Conservation (phyloP, 2,113 vertebrate genomes). For the Macroglossus sobrinus region DNA sequence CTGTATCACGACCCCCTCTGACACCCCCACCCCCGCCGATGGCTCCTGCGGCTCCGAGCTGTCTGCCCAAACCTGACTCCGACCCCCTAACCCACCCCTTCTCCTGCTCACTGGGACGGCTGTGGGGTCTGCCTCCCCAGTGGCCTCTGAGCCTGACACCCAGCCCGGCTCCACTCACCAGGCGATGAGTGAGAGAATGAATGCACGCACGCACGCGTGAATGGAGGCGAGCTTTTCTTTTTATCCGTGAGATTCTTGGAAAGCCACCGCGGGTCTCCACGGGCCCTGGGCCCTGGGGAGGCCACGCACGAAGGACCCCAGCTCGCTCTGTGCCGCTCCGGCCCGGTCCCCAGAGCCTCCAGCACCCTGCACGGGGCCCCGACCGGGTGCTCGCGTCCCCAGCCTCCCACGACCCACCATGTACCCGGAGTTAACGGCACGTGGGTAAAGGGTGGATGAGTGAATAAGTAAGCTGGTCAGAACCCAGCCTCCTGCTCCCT, state of each 20-base stretch:
- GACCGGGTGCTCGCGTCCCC: accelerated
- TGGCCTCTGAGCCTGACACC: accelerated
- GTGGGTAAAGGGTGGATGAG: accelerated
- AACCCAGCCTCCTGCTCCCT: accelerated
- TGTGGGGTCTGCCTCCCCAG: background rate
- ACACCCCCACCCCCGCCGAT: too few species aligned
- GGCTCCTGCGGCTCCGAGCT: too few species aligned
- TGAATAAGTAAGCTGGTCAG: accelerated
- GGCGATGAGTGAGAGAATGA: background rate
- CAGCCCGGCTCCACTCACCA: accelerated
- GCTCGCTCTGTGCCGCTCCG: accelerated
- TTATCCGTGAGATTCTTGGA: background rate
- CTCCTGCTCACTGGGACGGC: accelerated
- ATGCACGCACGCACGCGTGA: background rate
- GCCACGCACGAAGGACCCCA: accelerated
- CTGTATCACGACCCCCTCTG: background rate
- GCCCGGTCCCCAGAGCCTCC: accelerated
- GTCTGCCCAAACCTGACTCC: too few species aligned
- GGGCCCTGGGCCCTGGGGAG: too few species aligned
- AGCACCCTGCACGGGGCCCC: accelerated
- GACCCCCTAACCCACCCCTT: too few species aligned
- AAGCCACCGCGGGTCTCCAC: too few species aligned
- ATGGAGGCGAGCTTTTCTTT: too few species aligned
- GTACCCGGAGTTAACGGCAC: too few species aligned
- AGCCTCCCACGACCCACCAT: accelerated